These are phyloP conservation scores for Eupithecia pulchellata DNA, from an alignment of 2,888 invertebrate species.

Conservation along the genomic window DNA sequence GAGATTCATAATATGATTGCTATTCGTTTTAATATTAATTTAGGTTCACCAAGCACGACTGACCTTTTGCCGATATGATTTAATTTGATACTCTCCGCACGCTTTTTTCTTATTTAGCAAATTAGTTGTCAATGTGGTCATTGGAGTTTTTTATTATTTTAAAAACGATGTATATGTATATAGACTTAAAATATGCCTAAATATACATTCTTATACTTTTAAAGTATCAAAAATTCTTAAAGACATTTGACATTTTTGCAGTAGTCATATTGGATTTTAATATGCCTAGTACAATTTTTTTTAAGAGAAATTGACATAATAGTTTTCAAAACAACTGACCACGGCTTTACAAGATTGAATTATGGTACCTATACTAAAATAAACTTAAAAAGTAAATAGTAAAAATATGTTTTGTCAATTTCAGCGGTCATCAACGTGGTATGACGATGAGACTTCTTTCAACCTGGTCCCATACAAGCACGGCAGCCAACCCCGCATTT, in stretches of 20 bases:
- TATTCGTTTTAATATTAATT: not conserved
- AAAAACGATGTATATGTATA: too few species aligned
- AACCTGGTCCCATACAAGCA: slow-evolving; percentile 63
- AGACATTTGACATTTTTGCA: too few species aligned
- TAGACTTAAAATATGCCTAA: too few species aligned
- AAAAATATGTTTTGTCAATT: slow-evolving; percentile 22
- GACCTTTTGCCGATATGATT: slow-evolving; percentile 3
- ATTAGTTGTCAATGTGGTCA: not conserved
- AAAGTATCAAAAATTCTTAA: too few species aligned
- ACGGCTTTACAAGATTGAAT: not conserved
- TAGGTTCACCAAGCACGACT: not conserved
- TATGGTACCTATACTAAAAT: not conserved
- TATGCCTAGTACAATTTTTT: too few species aligned
- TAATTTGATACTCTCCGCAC: not conserved
- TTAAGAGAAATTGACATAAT: not conserved
- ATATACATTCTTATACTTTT: too few species aligned
- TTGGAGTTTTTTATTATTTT: too few species aligned
- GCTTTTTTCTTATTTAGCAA: not conserved
- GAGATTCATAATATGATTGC: not conserved
- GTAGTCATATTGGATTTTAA: too few species aligned
- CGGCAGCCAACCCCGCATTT: slow-evolving; percentile 73
- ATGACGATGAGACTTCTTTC: slow-evolving; percentile 68
- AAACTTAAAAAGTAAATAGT: not conserved
- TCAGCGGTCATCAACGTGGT: slow-evolving; percentile 75
- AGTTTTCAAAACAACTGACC: not conserved